phyloP scores from a whole-genome alignment of 2,888 invertebrate species.

The Acanthosepion pharaonis region DNA sequence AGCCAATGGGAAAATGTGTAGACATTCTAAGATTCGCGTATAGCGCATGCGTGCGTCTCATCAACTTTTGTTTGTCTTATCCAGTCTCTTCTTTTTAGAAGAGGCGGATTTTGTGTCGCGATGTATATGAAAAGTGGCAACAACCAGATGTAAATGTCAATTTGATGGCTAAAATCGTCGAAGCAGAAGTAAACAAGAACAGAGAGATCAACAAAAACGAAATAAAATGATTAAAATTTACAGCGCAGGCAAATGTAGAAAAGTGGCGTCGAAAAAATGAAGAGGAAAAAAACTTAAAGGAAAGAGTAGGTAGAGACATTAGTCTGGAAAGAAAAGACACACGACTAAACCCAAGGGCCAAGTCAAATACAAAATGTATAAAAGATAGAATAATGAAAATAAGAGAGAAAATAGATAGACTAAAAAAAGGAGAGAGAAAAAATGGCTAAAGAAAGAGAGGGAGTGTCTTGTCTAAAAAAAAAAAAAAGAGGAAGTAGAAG shows the following conservation, averaged over 20 bases:
- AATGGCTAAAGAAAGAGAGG: too few relatives aligned
- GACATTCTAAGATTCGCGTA: background rate
- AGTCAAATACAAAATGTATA: too few relatives aligned
- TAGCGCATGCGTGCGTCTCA: background rate
- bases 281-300: background rate
- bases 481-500: too few relatives aligned
- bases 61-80: background rate
- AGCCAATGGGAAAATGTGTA: background rate
- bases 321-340: too few relatives aligned
- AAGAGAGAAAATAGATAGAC: too few relatives aligned
- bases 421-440: too few relatives aligned
- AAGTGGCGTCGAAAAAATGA: background rate
- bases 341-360: too few relatives aligned
- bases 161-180: background rate
- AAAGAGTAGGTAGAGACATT: background rate
- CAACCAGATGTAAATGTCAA: slow-evolving; percentile 2
- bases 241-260: background rate
- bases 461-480: too few relatives aligned
- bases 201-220: background rate
- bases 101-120: background rate
- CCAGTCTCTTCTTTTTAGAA: background rate
- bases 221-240: background rate
- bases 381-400: too few relatives aligned
- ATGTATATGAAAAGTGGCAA: slow-evolving; percentile 17
- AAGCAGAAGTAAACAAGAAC: background rate